These are phyloP conservation scores for Dynastes maya DNA, from an alignment of 2,888 invertebrate genomes.

Conservation along the genomic window DNA sequence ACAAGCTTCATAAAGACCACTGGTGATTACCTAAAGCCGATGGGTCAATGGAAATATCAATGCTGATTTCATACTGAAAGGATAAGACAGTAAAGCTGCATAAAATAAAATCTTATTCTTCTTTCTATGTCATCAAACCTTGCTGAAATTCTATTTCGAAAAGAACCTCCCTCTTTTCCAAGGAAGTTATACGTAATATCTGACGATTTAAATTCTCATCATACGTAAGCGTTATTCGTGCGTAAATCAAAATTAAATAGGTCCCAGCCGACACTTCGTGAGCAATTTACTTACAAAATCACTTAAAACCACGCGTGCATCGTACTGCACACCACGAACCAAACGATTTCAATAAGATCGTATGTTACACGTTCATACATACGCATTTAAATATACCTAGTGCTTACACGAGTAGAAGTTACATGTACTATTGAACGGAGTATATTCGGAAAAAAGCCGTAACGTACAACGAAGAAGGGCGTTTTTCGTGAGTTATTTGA, in stretches of 20 bases:
- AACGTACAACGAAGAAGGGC: neutral
- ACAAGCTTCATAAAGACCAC: too few species aligned
- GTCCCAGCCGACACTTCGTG: slow-evolving; percentile 17
- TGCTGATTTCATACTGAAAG: too few species aligned
- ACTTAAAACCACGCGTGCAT: slow-evolving; percentile 28
- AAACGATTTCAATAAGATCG: slow-evolving; percentile 22
- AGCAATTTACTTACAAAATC: slow-evolving; percentile 23
- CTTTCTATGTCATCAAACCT: too few species aligned
- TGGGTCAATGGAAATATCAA: too few species aligned
- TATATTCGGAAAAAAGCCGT: neutral
- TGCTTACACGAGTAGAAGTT: neutral
- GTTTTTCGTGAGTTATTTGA: slow-evolving; percentile 22
- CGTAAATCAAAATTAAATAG: slow-evolving; percentile 22
- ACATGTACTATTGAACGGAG: neutral
- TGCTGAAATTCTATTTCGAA: too few species aligned
- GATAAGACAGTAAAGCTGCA: too few species aligned
- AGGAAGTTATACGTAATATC: too few species aligned
- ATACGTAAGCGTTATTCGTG: neutral
- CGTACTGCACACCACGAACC: neutral
- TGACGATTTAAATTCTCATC: slow-evolving; percentile 14
- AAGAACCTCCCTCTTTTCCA: too few species aligned
- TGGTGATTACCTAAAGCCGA: too few species aligned
- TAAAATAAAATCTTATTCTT: too few species aligned
- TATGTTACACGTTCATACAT: neutral
- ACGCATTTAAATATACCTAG: slow-evolving; percentile 16